Evolutionary conservation across 2,888 invertebrate species (phyloP), one percentile per base, ranked within the genome.

Genomic region (Elysia crispata): DNA sequence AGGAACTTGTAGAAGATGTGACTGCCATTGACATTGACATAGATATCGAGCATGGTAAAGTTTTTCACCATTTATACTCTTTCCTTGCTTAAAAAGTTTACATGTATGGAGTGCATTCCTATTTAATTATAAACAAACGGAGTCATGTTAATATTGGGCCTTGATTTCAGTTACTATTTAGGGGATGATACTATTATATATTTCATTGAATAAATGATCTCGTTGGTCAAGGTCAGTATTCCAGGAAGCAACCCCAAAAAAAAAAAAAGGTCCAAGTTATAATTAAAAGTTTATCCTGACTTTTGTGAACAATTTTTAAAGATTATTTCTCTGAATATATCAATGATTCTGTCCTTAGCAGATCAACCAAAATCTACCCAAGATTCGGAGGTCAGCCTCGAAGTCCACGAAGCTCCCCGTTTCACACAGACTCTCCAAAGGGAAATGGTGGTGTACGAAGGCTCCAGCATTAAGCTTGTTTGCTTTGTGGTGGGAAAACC

Each of bases 401-500:
- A 50, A 75, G 66, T 49, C 25, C 84, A 84, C 78, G 88, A 86
- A 85, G 90, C 90, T 86, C 91, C 91, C 85, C 86, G 87, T 86
- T 91, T 91, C 88, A 90, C 85, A 70, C 87, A 86, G 85, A 87
- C 95, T 69, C 93, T 96, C 67, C 94, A 94, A 89, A 85, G 85
- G 83, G 95, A 96, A 89, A 91, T 94, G 25, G 93, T 94, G 11
- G 94, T 94, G 62, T 94, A 94, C 75, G 94, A 95, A 67, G 94
- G 94, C 79, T 94, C 95, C 88, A 94, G 94, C 77, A 92, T 96
- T n/a, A 95, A 95, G 77, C 91, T 97, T 20, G 94, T 94, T 6
- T 96, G 96, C 90, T 95, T 95, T 85, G 95, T 96, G 86, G 94
- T 95, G 81, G 97, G 96, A 62, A 92, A 94, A 84, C 96, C 97